Evolutionary conservation across 2,797 vertebrate genomes (phyloP).

Genomic region (Hipposideros larvatus): DNA sequence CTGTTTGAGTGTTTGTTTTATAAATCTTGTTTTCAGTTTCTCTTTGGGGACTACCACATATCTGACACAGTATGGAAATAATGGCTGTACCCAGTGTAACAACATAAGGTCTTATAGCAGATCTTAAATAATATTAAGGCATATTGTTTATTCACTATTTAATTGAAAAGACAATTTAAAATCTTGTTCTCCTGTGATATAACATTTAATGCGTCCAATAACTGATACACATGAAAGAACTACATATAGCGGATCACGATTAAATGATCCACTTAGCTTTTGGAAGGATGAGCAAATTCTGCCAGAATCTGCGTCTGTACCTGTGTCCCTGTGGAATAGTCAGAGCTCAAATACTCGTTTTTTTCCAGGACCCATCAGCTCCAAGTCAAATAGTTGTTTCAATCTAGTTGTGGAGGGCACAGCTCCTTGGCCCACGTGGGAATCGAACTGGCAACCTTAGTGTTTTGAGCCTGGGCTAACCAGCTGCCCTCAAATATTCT

Average conservation of each 20-base stretch:
- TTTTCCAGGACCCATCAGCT: no score
- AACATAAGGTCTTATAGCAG: not conserved
- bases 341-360: no score
- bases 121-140: not conserved
- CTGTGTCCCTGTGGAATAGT: not conserved
- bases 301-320: not conserved
- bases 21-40: not conserved
- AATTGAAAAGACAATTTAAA: constrained; percentile 40
- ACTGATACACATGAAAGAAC: not conserved
- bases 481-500: not conserved
- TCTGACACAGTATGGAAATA: not conserved
- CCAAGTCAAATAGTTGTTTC: no score
- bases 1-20: not conserved
- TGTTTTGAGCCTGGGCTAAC: no score
- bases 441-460: no score
- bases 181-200: not conserved
- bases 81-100: not conserved
- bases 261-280: not conserved
- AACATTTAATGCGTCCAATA: not conserved
- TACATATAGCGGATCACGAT: not conserved
- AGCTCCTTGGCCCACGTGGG: no score
- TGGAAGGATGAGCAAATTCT: constrained; percentile 12
- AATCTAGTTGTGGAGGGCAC: no score
- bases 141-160: constrained; percentile 28
- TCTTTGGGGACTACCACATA: not conserved